phyloP scores from a whole-genome alignment of 1,140 invertebrate species.

The Rhyacophila brunnea region DNA sequence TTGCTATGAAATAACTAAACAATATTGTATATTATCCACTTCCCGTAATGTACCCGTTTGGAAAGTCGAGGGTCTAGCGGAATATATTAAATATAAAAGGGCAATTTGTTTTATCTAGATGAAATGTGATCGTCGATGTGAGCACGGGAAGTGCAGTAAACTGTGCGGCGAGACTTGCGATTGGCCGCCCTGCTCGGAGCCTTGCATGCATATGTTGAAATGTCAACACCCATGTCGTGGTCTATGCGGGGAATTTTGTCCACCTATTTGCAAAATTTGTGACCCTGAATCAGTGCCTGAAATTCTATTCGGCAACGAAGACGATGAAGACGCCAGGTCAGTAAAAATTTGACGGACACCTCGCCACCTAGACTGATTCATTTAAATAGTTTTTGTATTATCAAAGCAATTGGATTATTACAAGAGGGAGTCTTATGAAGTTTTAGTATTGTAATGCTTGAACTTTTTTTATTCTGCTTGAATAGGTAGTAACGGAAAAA shows the following conservation, averaged over 20 bases:
- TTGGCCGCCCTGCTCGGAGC: slow-evolving; percentile 52
- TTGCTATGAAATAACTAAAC: too few species aligned
- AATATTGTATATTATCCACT: background rate
- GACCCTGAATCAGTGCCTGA: slow-evolving; percentile 46
- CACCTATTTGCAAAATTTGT: slow-evolving; percentile 54
- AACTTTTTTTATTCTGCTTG: too few species aligned
- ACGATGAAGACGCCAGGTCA: slow-evolving; percentile 55
- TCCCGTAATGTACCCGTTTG: too few species aligned
- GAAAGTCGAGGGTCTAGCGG: background rate
- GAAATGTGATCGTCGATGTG: slow-evolving; percentile 37
- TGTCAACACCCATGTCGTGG: slow-evolving; percentile 66
- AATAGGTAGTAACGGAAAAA: too few species aligned
- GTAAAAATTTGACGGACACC: too few species aligned
- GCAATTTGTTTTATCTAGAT: background rate
- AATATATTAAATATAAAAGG: too few species aligned
- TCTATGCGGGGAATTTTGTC: slow-evolving; percentile 67
- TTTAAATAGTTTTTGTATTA: too few species aligned
- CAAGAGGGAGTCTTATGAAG: too few species aligned
- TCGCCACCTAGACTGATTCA: too few species aligned
- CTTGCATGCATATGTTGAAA: slow-evolving; percentile 48
- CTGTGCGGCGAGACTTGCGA: background rate
- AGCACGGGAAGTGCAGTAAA: background rate
- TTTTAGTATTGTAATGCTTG: too few species aligned
- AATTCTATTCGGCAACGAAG: slow-evolving; percentile 59
- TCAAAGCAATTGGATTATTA: too few species aligned